Percentiles rank a stretch among this genome's conserved stretches.
Evolutionary conservation across 2,113 vertebrate genomes (phyloP).

Genomic region (Zingel zingel): DNA sequence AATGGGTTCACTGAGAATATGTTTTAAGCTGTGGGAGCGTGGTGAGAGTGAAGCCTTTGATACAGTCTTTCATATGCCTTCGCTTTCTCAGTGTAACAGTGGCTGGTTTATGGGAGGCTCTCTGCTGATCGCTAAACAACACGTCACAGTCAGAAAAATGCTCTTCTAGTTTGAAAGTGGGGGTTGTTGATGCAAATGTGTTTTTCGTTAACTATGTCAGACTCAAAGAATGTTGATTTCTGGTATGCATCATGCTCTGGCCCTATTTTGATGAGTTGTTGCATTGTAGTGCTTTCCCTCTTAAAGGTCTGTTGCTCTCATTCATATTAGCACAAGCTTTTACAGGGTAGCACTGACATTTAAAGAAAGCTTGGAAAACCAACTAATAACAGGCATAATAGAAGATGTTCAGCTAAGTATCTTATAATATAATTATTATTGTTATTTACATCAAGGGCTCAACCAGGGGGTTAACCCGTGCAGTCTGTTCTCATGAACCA

Average conservation of each 20-base stretch:
- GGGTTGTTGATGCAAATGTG: conserved; percentile 23
- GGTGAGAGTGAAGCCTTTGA: conserved; percentile 27
- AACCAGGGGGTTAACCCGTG: too few species aligned
- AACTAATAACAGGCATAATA: not conserved
- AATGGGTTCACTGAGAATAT: not conserved
- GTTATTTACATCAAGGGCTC: too few species aligned
- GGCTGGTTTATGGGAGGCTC: conserved; percentile 1
- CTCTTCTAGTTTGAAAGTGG: not conserved
- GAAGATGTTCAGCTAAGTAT: too few species aligned
- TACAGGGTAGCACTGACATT: conserved; percentile 1
- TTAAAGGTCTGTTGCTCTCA: not conserved
- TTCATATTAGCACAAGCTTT: conserved; percentile 19
- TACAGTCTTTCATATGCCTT: not conserved
- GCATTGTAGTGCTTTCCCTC: not conserved
- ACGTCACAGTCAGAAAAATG: not conserved
- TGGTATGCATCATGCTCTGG: conserved; percentile 2
- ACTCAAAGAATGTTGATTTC: conserved; percentile 42
- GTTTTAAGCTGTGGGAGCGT: not conserved
- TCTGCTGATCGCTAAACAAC: not conserved
- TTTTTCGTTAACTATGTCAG: conserved; percentile 48
- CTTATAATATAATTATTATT: not conserved
- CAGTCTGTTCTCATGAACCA: too few species aligned
- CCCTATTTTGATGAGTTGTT: conserved; percentile 1
- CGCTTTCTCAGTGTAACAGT: not conserved
- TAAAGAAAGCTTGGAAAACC: conserved; percentile 8